Percentiles rank a stretch among this genome's conserved stretches.
Conservation (phyloP, 2,888 invertebrate species). For the Altica lythri region DNA sequence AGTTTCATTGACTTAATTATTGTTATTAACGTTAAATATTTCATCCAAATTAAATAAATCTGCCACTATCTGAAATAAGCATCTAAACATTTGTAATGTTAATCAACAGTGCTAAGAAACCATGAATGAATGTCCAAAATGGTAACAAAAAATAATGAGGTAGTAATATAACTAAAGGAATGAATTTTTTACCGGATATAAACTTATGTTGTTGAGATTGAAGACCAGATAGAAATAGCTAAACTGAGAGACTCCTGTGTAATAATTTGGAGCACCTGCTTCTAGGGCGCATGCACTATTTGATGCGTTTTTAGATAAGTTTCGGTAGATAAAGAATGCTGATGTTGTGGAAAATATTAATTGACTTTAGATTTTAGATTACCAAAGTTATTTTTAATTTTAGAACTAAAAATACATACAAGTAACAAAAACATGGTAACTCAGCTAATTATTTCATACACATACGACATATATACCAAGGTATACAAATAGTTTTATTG, state of each 20-base stretch:
- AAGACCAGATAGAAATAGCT: constrained; percentile 26
- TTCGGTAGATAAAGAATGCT: constrained; percentile 26
- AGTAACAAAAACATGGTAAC: no score
- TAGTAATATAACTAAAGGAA: constrained; percentile 23
- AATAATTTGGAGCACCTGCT: constrained; percentile 35
- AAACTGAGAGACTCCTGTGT: constrained; percentile 27
- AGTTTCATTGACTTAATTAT: constrained; percentile 30
- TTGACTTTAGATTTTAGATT: no score
- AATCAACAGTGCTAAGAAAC: constrained; percentile 35
- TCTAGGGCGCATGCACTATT: constrained; percentile 21
- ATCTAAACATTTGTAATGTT: constrained; percentile 34
- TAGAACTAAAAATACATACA: no score
- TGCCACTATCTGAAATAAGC: constrained; percentile 24
- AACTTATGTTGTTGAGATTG: constrained; percentile 33
- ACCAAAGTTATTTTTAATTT: no score
- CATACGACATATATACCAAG: no score
- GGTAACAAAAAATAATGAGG: constrained; percentile 34
- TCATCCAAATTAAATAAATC: constrained; percentile 30
- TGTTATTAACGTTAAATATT: constrained; percentile 30
- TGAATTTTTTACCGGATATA: constrained; percentile 36
- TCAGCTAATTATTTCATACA: no score
- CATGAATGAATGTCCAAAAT: constrained; percentile 35
- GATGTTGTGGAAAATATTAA: constrained; percentile 14
- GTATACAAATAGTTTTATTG: no score
- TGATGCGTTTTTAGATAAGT: constrained; percentile 32